Evolutionary conservation across 2,888 invertebrate species (phyloP).

Genomic region (Ornithoptera alexandrae): DNA sequence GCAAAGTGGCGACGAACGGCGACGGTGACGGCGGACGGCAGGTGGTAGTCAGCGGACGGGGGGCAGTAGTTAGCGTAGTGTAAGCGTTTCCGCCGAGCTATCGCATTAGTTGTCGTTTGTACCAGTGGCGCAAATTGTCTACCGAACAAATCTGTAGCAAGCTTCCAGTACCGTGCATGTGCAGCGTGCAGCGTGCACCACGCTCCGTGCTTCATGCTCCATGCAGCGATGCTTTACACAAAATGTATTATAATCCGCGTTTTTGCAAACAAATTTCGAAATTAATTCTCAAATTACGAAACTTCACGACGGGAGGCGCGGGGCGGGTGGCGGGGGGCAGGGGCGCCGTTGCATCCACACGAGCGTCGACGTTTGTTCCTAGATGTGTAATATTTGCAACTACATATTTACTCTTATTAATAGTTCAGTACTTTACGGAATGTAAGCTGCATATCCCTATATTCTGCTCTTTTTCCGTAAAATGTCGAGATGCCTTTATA

Average conservation of each 20-base stretch:
- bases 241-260: background rate
- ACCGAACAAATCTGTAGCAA: conserved; percentile 36
- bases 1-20: no score
- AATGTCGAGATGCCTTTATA: no score
- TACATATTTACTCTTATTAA: no score
- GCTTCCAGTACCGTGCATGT: conserved; percentile 14
- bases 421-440: no score
- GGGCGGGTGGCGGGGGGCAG: no score
- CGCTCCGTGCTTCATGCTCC: background rate
- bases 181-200: conserved; percentile 13
- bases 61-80: conserved; percentile 4
- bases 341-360: no score
- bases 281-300: background rate
- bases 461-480: no score
- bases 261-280: background rate
- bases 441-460: no score
- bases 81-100: conserved; percentile 29
- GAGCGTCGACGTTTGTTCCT: no score
- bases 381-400: no score
- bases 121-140: conserved; percentile 46
- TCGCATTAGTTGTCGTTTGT: conserved; percentile 55
- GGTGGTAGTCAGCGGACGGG: background rate
- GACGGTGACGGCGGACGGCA: background rate
- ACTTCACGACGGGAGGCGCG: background rate
- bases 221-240: conserved; percentile 3